Evolutionary conservation across 2,888 invertebrate genomes (phyloP).

Genomic region (Hermaeophaga mercurialis): DNA sequence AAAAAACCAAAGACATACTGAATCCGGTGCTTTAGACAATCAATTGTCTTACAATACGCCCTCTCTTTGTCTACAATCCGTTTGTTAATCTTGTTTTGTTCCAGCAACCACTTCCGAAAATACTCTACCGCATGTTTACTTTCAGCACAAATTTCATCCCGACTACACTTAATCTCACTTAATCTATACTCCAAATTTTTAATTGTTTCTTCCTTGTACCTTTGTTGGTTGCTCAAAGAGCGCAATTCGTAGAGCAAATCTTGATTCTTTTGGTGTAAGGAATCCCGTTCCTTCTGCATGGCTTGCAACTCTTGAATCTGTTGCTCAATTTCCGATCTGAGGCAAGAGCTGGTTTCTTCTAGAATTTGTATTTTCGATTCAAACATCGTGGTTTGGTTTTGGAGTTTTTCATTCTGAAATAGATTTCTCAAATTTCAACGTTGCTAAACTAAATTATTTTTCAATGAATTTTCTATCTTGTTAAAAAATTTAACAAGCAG

Average conservation of each 20-base stretch:
- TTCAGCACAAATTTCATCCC: constrained; percentile 53
- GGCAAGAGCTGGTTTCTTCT: constrained; percentile 45
- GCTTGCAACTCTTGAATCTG: constrained; percentile 44
- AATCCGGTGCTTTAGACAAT: constrained; percentile 45
- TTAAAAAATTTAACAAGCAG: too few relatives aligned
- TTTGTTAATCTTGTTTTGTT: constrained; percentile 53
- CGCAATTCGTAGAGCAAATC: constrained; percentile 48
- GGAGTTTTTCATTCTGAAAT: constrained; percentile 51
- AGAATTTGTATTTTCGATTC: constrained; percentile 40
- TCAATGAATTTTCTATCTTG: too few relatives aligned
- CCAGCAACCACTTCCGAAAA: constrained; percentile 53
- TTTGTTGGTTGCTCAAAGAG: constrained; percentile 45
- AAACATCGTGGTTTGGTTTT: constrained; percentile 44
- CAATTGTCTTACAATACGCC: constrained; percentile 46
- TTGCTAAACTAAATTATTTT: background rate
- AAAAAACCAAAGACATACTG: constrained; percentile 38
- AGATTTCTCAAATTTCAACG: too few relatives aligned
- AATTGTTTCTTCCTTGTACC: constrained; percentile 44
- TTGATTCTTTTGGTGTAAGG: constrained; percentile 46
- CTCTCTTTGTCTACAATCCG: constrained; percentile 40
- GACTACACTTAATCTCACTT: constrained; percentile 45
- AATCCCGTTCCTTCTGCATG: constrained; percentile 46
- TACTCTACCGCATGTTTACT: constrained; percentile 53
- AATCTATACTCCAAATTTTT: constrained; percentile 51
- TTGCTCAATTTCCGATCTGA: constrained; percentile 49